Base-by-base conservation (phyloP, 2,797 vertebrate genomes). In the Austrolebias charrua region DNA sequence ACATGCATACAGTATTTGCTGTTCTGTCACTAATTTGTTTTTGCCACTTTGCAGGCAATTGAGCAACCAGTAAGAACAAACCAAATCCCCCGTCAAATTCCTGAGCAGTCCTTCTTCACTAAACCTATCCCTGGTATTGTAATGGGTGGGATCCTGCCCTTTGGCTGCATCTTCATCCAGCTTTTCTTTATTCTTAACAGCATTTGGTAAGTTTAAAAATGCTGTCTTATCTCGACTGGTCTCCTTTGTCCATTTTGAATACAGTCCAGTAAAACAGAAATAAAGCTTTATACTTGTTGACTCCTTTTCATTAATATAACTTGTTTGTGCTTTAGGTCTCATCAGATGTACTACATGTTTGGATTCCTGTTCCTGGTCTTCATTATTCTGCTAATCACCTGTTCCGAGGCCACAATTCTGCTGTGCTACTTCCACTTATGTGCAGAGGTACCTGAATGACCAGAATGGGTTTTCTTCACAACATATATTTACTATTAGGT, bases 331-430 rank as follows among this genome's bases (percentile, higher is more conserved):
- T 78, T 61, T 81, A 98, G 95, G 95, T 98, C 95, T 79, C 95
- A 96, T 90, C 94, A 98, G 87, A 94, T 95, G 93, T 97, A 96
- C 85, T 96, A 95, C 86, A 96, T 98, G 94, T 96, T 96, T 78
- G 95, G 93, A 12, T 97, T 98, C 87, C 91, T 98, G 58, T 96
- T 97, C 83, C 88, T 98, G 78, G 92, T 96, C 70, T 97, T 97
- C 85, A 94, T 97, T 71, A 96, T 97, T 75, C 91, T 97, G 38
- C 90, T 96, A 71, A 97, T 98, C 80, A 97, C 94, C 0, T 97
- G 95, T 86, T 97, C 94, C 0, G 95, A 98, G 86, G 95, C 94
- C 69, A 95, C 94, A 8, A 90, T 96, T 82, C 85, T 98, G 77
- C 92, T 96, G 51, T 96, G 95, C 88, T 98, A 96, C 88, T 97